Base-by-base conservation (phyloP, 2,113 vertebrate genomes). In the Sprattus sprattus region DNA sequence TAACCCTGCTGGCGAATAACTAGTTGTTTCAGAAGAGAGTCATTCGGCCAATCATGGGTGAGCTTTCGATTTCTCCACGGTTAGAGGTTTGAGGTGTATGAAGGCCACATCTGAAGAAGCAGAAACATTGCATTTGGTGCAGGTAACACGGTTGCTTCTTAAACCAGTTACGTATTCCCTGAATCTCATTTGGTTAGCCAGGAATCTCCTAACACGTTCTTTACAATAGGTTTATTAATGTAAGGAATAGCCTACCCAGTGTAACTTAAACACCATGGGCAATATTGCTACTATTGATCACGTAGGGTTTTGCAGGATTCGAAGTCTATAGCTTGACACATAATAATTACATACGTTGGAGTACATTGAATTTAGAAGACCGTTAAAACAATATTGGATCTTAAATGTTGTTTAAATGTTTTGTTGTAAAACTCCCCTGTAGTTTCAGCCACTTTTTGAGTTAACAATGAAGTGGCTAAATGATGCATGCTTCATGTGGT, bases 21-120 rank as follows among this genome's bases (percentile, higher is more conserved):
- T 78, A 78, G 28, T 64, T 64, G 3, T 22, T n/a, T n/a, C n/a
- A 64, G 5, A 32, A 67, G 64, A 18, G 71, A 44, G 25, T 78
- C 71, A 78, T 78, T 78, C 71, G 44, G 28, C 71, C 71, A 78
- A 78, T 78, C 71, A 78, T 16, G 44, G 71, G 71, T 78, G 39
- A 80, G 32, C 32, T 85, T 54, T 50, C 52, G 39, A 44, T 84
- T 84, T 84, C 67, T 28, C 5, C 4, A 32, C 32, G n/a, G 20
- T 78, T 78, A 13, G 28, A 78, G 44, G 10, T 78, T 32, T 78
- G 25, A 11, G 71, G 71, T 78, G 71, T 28, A 78, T 28, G 28
- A 16, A 78, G 71, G 28, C 13, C 15, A 16, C 13, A 78, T 11
- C 10, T 32, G 54, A 22, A 7, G 54, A 6, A 15, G 71, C 32